Conservation (phyloP, 2,797 vertebrate species). For the Cirrhinus mrigala region DNA sequence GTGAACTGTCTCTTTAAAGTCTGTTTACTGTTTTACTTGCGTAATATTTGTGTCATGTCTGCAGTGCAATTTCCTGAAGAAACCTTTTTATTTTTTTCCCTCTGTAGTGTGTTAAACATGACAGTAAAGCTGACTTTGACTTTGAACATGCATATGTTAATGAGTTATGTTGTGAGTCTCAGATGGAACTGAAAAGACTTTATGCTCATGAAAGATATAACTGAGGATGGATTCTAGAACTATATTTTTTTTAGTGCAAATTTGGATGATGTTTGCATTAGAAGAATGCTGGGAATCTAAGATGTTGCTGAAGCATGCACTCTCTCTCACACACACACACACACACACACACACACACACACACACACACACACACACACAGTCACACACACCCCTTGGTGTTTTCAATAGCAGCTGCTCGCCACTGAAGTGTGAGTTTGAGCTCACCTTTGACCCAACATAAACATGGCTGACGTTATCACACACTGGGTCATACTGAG, state of each 20-base stretch:
- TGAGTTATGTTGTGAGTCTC: not conserved
- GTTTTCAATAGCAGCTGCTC: not conserved
- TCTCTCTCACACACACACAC: not conserved
- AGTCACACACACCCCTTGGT: not conserved
- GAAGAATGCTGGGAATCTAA: not conserved
- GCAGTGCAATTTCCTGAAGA: not conserved
- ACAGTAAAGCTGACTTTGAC: conserved; percentile 17
- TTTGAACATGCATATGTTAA: not conserved
- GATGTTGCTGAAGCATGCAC: not conserved
- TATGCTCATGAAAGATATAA: no score
- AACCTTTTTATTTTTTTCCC: not conserved
- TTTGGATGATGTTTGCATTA: not conserved
- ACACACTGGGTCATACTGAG: conserved; percentile 1
- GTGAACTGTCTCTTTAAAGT: no score
- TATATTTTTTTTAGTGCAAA: not conserved
- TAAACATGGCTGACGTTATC: not conserved
- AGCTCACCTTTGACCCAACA: conserved; percentile 12
- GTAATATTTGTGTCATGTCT: not conserved
- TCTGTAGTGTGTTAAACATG: not conserved
- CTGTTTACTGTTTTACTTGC: not conserved
- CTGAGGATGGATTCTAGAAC: not conserved
- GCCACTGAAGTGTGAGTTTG: not conserved
- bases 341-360: not conserved
- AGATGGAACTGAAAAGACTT: not conserved
- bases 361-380: not conserved